phyloP scores from a whole-genome alignment of 2,113 vertebrate genomes.

The Plecturocebus donacophilus region DNA sequence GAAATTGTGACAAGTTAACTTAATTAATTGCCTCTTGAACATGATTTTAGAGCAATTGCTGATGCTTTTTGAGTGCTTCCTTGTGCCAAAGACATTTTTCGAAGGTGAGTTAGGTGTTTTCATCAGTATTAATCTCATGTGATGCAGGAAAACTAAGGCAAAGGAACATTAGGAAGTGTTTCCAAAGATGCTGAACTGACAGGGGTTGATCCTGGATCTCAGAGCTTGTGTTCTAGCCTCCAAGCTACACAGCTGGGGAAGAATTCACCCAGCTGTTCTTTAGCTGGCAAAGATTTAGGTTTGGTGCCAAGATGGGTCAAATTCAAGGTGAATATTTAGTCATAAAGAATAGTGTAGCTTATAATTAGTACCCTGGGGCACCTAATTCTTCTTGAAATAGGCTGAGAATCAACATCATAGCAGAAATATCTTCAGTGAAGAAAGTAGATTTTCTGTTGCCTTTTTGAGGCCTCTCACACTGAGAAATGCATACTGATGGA shows the following conservation, averaged over 20 bases:
- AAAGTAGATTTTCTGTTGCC: conserved; percentile 7
- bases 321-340: conserved; percentile 26
- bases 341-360: not conserved
- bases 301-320: not conserved
- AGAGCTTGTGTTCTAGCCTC: not conserved
- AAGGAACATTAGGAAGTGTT: not conserved
- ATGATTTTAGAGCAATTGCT: not conserved
- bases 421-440: not conserved
- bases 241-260: not conserved
- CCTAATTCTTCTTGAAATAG: not conserved
- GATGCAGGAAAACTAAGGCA: not conserved
- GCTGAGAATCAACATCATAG: not conserved
- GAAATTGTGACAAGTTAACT: not conserved
- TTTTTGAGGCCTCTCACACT: conserved; percentile 34
- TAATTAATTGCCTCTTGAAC: not conserved
- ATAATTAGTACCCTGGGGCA: not conserved
- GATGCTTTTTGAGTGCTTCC: not conserved
- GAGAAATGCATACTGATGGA: conserved; percentile 21
- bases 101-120: not conserved
- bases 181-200: not conserved
- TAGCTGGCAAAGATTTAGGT: not conserved
- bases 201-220: not conserved
- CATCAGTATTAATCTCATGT: not conserved
- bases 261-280: not conserved
- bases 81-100: not conserved